A percentile compares a stretch with the other conserved stretches of the same genome.
Evolutionary conservation across 2,888 invertebrate genomes (phyloP).

Genomic region (Elegia similella): DNA sequence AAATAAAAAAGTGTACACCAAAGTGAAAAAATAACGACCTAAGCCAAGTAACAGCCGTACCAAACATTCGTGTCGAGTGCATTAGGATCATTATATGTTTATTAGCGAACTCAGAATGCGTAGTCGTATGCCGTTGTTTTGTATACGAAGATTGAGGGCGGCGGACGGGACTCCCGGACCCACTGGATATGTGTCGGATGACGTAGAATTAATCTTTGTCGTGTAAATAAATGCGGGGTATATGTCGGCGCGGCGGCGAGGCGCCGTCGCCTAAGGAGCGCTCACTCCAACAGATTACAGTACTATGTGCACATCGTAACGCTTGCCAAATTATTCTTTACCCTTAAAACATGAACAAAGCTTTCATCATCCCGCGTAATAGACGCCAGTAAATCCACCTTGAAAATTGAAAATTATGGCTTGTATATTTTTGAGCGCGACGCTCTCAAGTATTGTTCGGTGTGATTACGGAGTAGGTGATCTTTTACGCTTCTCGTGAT

Average conservation of each 20-base stretch:
- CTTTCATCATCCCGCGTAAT: conserved; percentile 44
- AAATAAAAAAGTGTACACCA: no score
- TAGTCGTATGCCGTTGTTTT: conserved; percentile 36
- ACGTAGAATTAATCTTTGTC: conserved; percentile 71
- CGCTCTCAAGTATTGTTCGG: conserved; percentile 23
- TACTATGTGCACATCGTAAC: conserved; percentile 36
- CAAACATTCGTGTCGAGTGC: conserved; percentile 2
- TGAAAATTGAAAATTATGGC: conserved; percentile 47
- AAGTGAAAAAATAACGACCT: no score
- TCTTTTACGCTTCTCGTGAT: conserved; percentile 16
- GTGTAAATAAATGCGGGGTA: conserved; percentile 69
- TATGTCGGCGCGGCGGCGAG: conserved; percentile 52
- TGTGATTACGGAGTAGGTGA: conserved; percentile 19
- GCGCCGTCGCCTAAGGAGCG: conserved; percentile 41
- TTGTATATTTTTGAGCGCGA: conserved; percentile 25
- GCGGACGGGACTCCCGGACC: conserved; percentile 32
- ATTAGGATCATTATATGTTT: conserved; percentile 33
- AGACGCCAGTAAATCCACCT: conserved; percentile 42
- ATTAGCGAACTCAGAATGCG: conserved; percentile 28
- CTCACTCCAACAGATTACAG: conserved; percentile 44
- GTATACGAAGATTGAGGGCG: conserved; percentile 53
- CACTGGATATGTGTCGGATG: conserved; percentile 63
- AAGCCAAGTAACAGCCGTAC: not conserved
- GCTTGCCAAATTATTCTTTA: conserved; percentile 55
- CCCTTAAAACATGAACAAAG: conserved; percentile 46